These are phyloP conservation scores for Austrofundulus limnaeus DNA, from an alignment of 2,113 vertebrate species.

Conservation along the genomic window DNA sequence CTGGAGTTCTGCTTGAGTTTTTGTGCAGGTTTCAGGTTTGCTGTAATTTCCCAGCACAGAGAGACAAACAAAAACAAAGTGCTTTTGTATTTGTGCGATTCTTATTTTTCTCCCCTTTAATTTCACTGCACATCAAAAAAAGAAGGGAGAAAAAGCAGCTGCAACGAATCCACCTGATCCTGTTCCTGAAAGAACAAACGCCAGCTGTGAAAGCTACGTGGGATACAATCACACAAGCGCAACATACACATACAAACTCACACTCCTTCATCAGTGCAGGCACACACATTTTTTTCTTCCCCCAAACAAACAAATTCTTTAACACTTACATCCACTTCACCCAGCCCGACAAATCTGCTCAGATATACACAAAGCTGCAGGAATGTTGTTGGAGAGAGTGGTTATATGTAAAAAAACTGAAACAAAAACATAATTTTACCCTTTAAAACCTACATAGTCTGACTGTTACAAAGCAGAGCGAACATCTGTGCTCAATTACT, in stretches of 20 bases:
- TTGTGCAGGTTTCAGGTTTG: neutral
- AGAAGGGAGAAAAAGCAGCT: neutral
- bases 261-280: constrained; percentile 9
- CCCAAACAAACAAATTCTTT: neutral
- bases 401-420: constrained; percentile 40
- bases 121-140: constrained; percentile 11
- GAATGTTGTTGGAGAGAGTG: constrained; percentile 40
- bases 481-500: constrained; percentile 58
- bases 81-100: neutral
- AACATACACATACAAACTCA: neutral
- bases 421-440: constrained; percentile 43
- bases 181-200: constrained; percentile 36
- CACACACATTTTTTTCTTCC: neutral
- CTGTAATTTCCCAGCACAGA: neutral
- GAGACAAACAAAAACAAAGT: neutral
- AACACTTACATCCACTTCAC: constrained; percentile 1
- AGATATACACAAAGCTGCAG: constrained; percentile 27
- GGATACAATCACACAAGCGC: constrained; percentile 15
- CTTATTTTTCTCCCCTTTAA: constrained; percentile 15
- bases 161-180: constrained; percentile 14
- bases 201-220: constrained; percentile 14
- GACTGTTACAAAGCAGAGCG: constrained; percentile 12
- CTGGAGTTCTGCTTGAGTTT: neutral
- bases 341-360: constrained; percentile 1
- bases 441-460: constrained; percentile 23